A percentile compares a stretch with the other conserved stretches of the same genome.
Evolutionary conservation across 2,797 vertebrate genomes (phyloP).

Genomic region (Helarctos malayanus): DNA sequence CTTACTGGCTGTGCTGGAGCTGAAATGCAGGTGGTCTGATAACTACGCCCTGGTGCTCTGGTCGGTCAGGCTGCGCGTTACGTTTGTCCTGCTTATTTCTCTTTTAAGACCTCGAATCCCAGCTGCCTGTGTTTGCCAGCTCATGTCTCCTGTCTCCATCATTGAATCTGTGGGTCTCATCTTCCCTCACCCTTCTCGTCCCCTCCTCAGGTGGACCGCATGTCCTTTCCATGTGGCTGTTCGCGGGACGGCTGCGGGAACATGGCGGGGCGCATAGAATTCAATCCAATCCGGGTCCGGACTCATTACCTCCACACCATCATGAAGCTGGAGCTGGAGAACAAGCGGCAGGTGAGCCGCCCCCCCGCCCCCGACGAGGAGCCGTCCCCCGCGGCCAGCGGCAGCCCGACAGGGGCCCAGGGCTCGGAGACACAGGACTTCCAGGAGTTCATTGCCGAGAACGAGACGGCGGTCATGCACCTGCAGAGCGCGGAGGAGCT

Average conservation of each 20-base stretch:
- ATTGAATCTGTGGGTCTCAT: background rate
- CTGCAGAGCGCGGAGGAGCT: slow-evolving; percentile 97
- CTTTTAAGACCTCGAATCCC: background rate
- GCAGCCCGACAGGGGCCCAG: slow-evolving; percentile 88
- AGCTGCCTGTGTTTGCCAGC: background rate
- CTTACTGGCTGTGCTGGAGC: background rate
- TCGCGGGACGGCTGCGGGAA: slow-evolving; percentile 97
- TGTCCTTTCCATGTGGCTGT: slow-evolving; percentile 98
- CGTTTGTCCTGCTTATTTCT: background rate
- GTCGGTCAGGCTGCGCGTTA: background rate
- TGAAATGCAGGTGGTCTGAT: background rate
- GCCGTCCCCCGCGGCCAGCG: slow-evolving; percentile 35
- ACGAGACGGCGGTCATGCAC: slow-evolving; percentile 96
- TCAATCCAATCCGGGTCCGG: slow-evolving; percentile 97
- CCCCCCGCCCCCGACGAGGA: slow-evolving; percentile 82
- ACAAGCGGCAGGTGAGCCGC: slow-evolving; percentile 90
- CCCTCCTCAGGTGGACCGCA: slow-evolving; percentile 94
- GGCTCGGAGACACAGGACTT: slow-evolving; percentile 91
- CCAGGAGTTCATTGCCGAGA: slow-evolving; percentile 91
- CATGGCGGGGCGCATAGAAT: slow-evolving; percentile 95
- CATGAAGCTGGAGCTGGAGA: slow-evolving; percentile 98
- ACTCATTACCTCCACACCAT: slow-evolving; percentile 99
- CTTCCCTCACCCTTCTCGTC: slow-evolving; percentile 56
- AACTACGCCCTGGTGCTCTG: background rate
- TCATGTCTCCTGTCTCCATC: background rate